These are phyloP conservation scores for Simalia tracyae DNA, from an alignment of 2,797 vertebrate genomes.

Conservation along the genomic window DNA sequence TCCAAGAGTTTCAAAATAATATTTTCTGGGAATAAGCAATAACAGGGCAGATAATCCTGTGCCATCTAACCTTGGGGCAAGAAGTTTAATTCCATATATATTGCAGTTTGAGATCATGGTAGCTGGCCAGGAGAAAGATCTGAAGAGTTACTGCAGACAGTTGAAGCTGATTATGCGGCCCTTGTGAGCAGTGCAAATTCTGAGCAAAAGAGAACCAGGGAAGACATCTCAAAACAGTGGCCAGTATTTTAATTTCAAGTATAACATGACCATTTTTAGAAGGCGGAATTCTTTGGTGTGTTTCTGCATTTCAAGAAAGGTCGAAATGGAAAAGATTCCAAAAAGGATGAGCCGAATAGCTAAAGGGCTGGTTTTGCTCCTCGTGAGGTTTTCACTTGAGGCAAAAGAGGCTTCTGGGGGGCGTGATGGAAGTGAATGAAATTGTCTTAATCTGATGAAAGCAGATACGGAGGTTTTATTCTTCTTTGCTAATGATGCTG, in stretches of 20 bases:
- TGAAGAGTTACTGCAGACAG: neutral
- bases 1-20: neutral
- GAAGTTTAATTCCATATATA: neutral
- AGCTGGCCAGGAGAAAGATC: neutral
- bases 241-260: neutral
- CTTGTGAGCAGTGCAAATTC: neutral
- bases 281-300: neutral
- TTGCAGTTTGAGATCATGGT: neutral
- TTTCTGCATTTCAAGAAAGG: neutral
- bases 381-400: neutral
- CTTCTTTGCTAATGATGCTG: neutral
- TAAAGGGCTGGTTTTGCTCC: neutral
- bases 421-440: neutral
- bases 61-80: neutral
- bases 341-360: neutral
- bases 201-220: neutral
- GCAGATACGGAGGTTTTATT: neutral
- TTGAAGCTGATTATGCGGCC: neutral
- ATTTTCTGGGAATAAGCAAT: neutral
- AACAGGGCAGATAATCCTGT: neutral
- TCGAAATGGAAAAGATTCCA: neutral
- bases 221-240: neutral
- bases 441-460: neutral
- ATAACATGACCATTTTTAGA: neutral
- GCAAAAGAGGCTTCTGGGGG: no score